Evolutionary conservation across 1,140 invertebrate species (phyloP), one percentile per base, ranked within the genome.

Genomic region (Drosophila arizonae): DNA sequence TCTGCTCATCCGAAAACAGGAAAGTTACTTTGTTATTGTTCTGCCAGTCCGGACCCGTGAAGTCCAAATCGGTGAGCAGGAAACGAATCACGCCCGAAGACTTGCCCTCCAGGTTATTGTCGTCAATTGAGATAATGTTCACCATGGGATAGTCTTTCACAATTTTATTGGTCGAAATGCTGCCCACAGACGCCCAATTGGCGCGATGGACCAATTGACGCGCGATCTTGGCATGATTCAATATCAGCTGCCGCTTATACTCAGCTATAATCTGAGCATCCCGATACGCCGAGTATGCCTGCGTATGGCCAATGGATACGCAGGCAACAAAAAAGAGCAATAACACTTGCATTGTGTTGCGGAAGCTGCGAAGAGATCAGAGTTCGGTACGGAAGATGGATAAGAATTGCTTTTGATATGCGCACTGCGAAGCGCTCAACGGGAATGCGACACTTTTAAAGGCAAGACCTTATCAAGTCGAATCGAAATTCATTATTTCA

Each of bases 71-170:
- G 9, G 96, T 96, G 67, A 97, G 92, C 87, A 96, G 95, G 75
- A 97, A 93, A 71, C 96, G 97, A 21, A 96, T 96, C 41, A 94
- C 90, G 36, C 96, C 96, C 1, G 94, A 95, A 15, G 96, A 95
- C 65, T 95, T 95, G 21, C 91, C 91, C 63, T 1, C 93, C 92
- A 58, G 10, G 21, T 71, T 73, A 1, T 96, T 96, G 92, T 97
- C 96, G 58, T 94, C 94, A 4, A 96, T 93, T 0, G 96, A 95
- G 67, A 95, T 94, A 3, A 97, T 93, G 77, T 95, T 96, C 1
- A 94, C 94, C 90, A 96, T 96, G 2, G 96, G 96, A 90, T 94
- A 96, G 0, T 94, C 94, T 73, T 92, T 85, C 2, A 95, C 94
- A 3, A 93, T 91, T 48, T 92, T 79, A 66, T 94, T 90, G 0